phyloP scores from a whole-genome alignment of 2,113 vertebrate species.

The Poicephalus meyeri region DNA sequence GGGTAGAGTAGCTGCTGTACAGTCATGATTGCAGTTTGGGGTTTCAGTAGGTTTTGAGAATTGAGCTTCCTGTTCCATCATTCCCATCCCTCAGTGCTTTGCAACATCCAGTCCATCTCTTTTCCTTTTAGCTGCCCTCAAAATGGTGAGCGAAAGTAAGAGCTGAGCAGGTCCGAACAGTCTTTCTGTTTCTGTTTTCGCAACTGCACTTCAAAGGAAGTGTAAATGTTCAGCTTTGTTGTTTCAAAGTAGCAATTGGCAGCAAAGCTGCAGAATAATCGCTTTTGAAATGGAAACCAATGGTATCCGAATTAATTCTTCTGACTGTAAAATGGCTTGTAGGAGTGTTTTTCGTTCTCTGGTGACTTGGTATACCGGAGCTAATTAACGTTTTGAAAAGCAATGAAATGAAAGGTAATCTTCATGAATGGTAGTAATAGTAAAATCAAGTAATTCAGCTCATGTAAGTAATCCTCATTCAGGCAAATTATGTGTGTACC shows the following conservation, averaged over 20 bases:
- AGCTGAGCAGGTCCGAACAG: background rate
- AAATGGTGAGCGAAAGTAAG: background rate
- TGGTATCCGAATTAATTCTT: background rate
- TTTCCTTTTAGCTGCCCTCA: background rate
- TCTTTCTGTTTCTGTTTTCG: background rate
- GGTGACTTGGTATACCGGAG: background rate
- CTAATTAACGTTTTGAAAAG: background rate
- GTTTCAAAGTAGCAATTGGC: background rate
- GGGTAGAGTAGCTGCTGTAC: background rate
- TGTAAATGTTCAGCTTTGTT: background rate
- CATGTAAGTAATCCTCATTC: background rate
- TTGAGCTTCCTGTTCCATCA: fast-evolving
- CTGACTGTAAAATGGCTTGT: background rate
- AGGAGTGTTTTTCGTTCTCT: constrained; percentile 1
- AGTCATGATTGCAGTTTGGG: background rate
- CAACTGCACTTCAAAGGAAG: background rate
- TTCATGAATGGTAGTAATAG: background rate
- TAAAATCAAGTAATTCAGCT: background rate
- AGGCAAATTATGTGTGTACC: background rate
- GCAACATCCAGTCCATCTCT: too few relatives aligned
- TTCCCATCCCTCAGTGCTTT: background rate
- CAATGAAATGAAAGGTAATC: background rate
- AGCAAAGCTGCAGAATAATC: constrained; percentile 10
- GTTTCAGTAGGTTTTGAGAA: background rate
- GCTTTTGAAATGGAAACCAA: background rate